These are phyloP conservation scores for Chloroclysta siterata DNA, from an alignment of 2,888 invertebrate species.

Conservation along the genomic window DNA sequence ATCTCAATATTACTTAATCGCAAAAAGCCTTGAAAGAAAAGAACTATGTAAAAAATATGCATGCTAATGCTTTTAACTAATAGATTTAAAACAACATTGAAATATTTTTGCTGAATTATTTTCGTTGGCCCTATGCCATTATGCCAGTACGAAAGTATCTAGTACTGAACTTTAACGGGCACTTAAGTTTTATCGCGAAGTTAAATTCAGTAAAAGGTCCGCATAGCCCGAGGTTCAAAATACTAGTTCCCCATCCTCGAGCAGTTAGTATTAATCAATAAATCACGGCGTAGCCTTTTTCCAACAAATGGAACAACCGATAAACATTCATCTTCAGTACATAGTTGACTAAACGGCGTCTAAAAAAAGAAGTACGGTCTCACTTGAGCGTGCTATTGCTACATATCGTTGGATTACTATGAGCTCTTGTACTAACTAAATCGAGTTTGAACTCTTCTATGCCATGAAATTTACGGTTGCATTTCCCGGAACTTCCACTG, in stretches of 20 bases:
- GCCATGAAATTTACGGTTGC: conserved; percentile 1
- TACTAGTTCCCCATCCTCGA: conserved; percentile 30
- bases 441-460: conserved; percentile 17
- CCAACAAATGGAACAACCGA: conserved; percentile 61
- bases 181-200: conserved; percentile 45
- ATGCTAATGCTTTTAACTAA: conserved; percentile 34
- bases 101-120: conserved; percentile 36
- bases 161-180: conserved; percentile 35
- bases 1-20: background rate
- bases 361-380: conserved; percentile 63
- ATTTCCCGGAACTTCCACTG: background rate
- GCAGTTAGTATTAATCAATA: conserved; percentile 51
- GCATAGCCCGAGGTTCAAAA: conserved; percentile 34
- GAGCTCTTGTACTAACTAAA: conserved; percentile 20
- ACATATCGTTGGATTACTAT: conserved; percentile 44
- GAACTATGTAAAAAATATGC: conserved; percentile 22
- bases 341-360: conserved; percentile 69
- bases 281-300: conserved; percentile 55
- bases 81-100: conserved; percentile 38
- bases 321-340: conserved; percentile 72
- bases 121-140: conserved; percentile 43
- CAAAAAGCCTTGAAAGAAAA: conserved; percentile 9
- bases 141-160: conserved; percentile 32
- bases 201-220: conserved; percentile 36
- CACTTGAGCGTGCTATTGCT: conserved; percentile 63